A percentile compares a stretch with the other conserved stretches of the same genome.
phyloP scores from a whole-genome alignment of 2,888 invertebrate genomes.

The Ormyrus labotus region DNA sequence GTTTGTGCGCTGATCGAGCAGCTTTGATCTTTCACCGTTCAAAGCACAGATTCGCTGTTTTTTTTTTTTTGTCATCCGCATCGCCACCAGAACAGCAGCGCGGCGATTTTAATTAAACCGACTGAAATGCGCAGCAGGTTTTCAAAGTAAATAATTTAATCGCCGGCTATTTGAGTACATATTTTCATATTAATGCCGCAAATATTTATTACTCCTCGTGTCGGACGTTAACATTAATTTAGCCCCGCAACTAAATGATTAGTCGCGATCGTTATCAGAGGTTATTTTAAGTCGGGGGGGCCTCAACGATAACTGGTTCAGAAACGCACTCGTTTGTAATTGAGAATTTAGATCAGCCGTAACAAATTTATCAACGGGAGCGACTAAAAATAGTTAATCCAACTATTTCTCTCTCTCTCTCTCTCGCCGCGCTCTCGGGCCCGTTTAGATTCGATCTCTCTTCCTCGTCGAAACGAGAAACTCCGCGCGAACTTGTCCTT shows the following conservation, averaged over 20 bases:
- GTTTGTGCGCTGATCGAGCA: too few relatives aligned
- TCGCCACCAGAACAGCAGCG: too few relatives aligned
- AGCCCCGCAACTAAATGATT: not conserved
- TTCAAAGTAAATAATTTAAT: not conserved
- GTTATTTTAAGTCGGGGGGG: not conserved
- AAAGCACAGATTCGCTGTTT: too few relatives aligned
- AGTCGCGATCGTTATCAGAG: not conserved
- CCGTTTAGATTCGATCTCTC: constrained; percentile 5
- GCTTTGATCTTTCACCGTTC: too few relatives aligned
- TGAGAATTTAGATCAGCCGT: constrained; percentile 19
- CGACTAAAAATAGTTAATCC: constrained; percentile 5
- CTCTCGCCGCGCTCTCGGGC: not conserved
- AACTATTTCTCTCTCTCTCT: constrained; percentile 8
- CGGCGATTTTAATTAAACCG: too few relatives aligned
- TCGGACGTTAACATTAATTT: not conserved
- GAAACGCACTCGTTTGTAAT: constrained; percentile 5
- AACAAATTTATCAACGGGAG: constrained; percentile 16
- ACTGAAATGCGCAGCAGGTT: not conserved
- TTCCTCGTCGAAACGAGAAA: not conserved
- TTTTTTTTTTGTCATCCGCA: too few relatives aligned
- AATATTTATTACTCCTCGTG: too few relatives aligned
- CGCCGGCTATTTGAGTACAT: not conserved
- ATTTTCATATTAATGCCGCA: too few relatives aligned
- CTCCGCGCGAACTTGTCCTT: not conserved
- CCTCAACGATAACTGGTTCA: not conserved